These are phyloP conservation scores for Temnothorax rugatulus DNA, from an alignment of 2,888 invertebrate genomes.

Conservation along the genomic window DNA sequence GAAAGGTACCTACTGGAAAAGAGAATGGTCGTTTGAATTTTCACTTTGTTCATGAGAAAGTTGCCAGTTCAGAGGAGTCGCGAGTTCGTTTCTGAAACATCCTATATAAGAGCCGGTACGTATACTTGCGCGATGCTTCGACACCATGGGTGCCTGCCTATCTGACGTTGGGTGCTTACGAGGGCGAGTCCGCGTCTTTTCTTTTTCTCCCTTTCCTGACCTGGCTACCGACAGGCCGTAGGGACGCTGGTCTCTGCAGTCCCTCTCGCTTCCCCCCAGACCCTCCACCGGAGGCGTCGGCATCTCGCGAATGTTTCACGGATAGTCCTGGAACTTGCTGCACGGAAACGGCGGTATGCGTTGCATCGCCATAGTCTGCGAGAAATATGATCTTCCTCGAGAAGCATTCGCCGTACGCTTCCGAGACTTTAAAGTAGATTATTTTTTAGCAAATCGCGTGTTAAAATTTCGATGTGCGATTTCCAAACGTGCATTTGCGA, in stretches of 20 bases:
- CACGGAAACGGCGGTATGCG: constrained; percentile 47
- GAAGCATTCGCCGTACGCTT: constrained; percentile 2
- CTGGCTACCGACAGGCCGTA: constrained; percentile 71
- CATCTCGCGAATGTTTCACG: constrained; percentile 71
- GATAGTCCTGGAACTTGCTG: constrained; percentile 49
- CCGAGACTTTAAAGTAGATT: constrained; percentile 7
- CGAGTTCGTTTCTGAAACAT: not conserved
- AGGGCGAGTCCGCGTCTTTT: constrained; percentile 70
- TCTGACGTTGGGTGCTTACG: constrained; percentile 77
- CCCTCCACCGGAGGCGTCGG: constrained; percentile 60
- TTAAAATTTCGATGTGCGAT: not conserved
- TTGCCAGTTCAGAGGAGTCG: not conserved
- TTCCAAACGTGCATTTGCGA: not conserved
- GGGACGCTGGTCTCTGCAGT: constrained; percentile 54
- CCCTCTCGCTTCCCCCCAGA: constrained; percentile 26
- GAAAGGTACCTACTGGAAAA: not conserved
- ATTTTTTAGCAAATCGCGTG: not conserved
- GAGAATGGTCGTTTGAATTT: not conserved
- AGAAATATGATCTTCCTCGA: constrained; percentile 41
- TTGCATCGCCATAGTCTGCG: constrained; percentile 24
- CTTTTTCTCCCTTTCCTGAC: constrained; percentile 67
- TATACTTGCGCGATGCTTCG: constrained; percentile 72
- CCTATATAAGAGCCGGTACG: constrained; percentile 45
- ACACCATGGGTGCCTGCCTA: constrained; percentile 77
- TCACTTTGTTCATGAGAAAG: not conserved